Conservation (phyloP, 2,888 invertebrate species). For the Phlogophora meticulosa region DNA sequence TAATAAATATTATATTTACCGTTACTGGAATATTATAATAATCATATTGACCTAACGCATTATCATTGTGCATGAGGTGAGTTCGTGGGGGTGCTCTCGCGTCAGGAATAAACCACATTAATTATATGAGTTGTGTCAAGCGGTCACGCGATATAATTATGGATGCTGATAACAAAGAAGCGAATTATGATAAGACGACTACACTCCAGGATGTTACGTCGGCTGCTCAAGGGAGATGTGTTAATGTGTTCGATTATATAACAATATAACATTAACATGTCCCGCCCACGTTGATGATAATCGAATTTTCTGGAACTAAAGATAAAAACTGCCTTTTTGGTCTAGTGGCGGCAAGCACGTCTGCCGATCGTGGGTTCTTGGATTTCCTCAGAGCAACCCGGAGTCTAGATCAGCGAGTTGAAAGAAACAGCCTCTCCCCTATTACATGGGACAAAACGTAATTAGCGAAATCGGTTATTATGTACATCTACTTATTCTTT, state of each 20-base stretch:
- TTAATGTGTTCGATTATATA: conserved; percentile 42
- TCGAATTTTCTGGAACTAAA: conserved; percentile 30
- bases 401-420: too few species aligned
- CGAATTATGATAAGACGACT: conserved; percentile 47
- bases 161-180: conserved; percentile 54
- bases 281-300: conserved; percentile 18
- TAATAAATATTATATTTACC: conserved; percentile 28
- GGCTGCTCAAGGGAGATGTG: conserved; percentile 32
- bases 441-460: background rate
- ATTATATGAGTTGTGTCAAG: conserved; percentile 68
- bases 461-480: background rate
- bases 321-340: background rate
- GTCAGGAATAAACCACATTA: conserved; percentile 67
- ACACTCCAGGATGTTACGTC: conserved; percentile 42
- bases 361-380: background rate
- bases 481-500: background rate
- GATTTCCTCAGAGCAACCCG: background rate
- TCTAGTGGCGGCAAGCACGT: background rate
- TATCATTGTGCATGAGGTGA: conserved; percentile 85
- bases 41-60: conserved; percentile 76
- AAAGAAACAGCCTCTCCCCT: background rate
- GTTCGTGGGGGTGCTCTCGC: conserved; percentile 85
- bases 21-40: conserved; percentile 52
- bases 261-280: conserved; percentile 12
- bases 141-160: conserved; percentile 64